Base-by-base conservation (phyloP, 2,113 vertebrate species). In the Trogon surrucura region DNA sequence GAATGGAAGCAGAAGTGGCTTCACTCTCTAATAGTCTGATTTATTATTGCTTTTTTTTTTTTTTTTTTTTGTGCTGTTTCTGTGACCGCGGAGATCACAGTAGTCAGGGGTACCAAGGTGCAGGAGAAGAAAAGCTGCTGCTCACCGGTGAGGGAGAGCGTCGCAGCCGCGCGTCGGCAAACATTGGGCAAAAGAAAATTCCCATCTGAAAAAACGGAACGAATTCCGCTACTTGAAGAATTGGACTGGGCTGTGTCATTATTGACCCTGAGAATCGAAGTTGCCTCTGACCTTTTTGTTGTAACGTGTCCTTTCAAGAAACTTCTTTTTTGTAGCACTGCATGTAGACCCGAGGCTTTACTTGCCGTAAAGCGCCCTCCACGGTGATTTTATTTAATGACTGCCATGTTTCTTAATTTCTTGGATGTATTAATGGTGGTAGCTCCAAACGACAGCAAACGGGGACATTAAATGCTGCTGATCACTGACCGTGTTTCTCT, bases 281-380 rank as follows among this genome's bases (percentile, higher is more conserved):
- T 93, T 94, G 97, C 96, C 97, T 98, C 96, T 97, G 92, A 96
- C 77, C 48, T 97, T 97, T 97, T 96, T 82, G 13, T 41, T 95
- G 97, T 98, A 95, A 94, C 79, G 20, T 93, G 93, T 96, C 96
- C 97, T 97, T 97, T 80, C 93, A 94, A 97, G 94, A 97, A 97
- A 95, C 97, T 97, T 94, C 61, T 18, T 18, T 48, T 98, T 97
- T 97, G 95, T 97, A 97, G 97, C 95, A 96, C 91, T 88, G 97
- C 97, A 97, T 77, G 87, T 78, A 80, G 87, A 84, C 41, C 41
- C 41, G 41, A 41, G 87, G 96, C 95, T 94, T 96, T 95, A 96
- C 94, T 87, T 77, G 53, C n/a, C 0, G 78, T 85, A 38, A 95
- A 94, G 96, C 91, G 2, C 81, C 67, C 71, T 73, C 72, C 89